phyloP scores from a whole-genome alignment of 2,888 invertebrate species.

The Dexiosoma caninum region DNA sequence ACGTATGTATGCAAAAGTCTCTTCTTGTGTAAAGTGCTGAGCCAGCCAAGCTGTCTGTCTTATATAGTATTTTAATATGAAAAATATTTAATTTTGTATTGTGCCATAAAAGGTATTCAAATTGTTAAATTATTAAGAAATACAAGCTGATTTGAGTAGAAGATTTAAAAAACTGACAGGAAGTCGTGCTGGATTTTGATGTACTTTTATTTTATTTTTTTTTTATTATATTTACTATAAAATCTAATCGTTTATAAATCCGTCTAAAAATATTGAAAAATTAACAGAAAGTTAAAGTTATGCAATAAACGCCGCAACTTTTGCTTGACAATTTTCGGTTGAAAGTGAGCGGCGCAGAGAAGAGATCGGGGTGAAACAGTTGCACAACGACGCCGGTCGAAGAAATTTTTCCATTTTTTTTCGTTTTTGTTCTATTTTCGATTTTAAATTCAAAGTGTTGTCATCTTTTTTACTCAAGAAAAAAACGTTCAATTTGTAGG shows the following conservation, averaged over 20 bases:
- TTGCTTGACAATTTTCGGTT: too few relatives aligned
- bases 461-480: too few relatives aligned
- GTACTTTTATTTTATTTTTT: neutral
- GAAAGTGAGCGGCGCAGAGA: too few relatives aligned
- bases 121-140: conserved; percentile 33
- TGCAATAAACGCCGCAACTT: too few relatives aligned
- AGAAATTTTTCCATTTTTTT: too few relatives aligned
- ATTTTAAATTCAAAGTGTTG: too few relatives aligned
- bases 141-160: neutral
- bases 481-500: too few relatives aligned
- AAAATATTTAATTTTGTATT: conserved; percentile 38
- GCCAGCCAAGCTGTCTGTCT: conserved; percentile 11
- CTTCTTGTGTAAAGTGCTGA: conserved; percentile 42
- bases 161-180: conserved; percentile 25
- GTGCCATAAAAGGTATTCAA: conserved; percentile 32
- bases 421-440: too few relatives aligned
- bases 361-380: too few relatives aligned
- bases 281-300: neutral
- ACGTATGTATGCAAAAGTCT: conserved; percentile 20
- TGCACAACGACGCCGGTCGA: too few relatives aligned
- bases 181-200: conserved; percentile 28
- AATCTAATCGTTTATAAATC: neutral
- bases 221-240: conserved; percentile 11
- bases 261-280: neutral
- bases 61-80: conserved; percentile 20